A percentile compares a stretch with the other conserved stretches of the same genome.
phyloP scores from a whole-genome alignment of 1,140 invertebrate species.

The Drosophila tsacasi region DNA sequence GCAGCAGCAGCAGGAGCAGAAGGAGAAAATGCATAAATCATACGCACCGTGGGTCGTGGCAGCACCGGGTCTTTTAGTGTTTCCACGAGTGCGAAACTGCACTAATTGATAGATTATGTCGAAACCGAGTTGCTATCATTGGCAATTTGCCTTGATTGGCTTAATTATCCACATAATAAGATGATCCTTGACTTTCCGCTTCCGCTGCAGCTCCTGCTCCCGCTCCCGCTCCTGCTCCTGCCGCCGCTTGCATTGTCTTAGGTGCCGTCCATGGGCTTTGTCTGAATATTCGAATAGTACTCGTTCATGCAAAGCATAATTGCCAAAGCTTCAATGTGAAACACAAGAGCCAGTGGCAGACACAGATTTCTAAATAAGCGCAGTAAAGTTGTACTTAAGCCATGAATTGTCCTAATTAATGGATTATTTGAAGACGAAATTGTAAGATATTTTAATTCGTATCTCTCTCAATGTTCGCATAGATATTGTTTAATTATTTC shows the following conservation, averaged over 20 bases:
- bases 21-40: constrained; percentile 64
- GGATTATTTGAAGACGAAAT: constrained; percentile 9
- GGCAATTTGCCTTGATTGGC: constrained; percentile 32
- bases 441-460: constrained; percentile 45
- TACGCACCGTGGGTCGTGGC: constrained; percentile 61
- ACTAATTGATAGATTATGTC: constrained; percentile 43
- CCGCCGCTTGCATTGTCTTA: constrained; percentile 67
- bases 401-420: constrained; percentile 30
- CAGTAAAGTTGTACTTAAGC: constrained; percentile 23
- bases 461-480: constrained; percentile 47
- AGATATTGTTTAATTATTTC: constrained; percentile 50
- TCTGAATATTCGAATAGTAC: constrained; percentile 53
- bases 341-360: constrained; percentile 15
- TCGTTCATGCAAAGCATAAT: constrained; percentile 55
- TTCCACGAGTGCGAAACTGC: constrained; percentile 30
- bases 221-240: constrained; percentile 10
- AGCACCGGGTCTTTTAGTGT: constrained; percentile 16
- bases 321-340: constrained; percentile 65
- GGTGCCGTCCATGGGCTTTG: constrained; percentile 85
- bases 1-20: constrained; percentile 38
- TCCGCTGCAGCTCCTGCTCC: neutral
- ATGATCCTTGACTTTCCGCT: constrained; percentile 22
- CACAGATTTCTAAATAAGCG: constrained; percentile 7
- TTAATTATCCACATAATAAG: constrained; percentile 40
- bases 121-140: constrained; percentile 21